Conservation (phyloP, 2,113 vertebrate genomes). For the Casuarius casuarius region DNA sequence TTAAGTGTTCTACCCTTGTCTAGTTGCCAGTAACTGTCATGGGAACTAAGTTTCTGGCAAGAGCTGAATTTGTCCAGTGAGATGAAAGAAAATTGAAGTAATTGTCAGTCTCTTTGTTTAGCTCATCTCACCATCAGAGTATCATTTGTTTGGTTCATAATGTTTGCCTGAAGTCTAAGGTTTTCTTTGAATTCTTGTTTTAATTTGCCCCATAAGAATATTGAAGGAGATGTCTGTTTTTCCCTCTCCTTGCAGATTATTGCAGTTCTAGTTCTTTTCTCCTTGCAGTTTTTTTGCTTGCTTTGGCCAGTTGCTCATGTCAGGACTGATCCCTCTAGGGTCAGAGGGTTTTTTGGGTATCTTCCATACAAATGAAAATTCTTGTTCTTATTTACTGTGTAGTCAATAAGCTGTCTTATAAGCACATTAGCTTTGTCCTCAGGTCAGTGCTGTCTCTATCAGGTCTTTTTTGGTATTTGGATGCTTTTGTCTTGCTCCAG, state of each 20-base stretch:
- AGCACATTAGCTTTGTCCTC: neutral
- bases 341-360: neutral
- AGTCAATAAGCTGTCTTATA: neutral
- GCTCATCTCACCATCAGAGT: neutral
- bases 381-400: neutral
- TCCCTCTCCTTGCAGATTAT: accelerated
- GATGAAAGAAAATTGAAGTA: neutral
- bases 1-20: neutral
- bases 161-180: neutral
- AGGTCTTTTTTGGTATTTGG: neutral
- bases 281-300: neutral
- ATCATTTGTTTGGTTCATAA: neutral
- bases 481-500: neutral
- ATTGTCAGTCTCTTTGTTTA: neutral
- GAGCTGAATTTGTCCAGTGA: neutral
- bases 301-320: neutral
- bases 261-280: neutral
- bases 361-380: neutral
- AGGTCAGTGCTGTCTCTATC: neutral
- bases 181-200: neutral
- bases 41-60: neutral
- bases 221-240: neutral
- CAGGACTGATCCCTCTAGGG: neutral
- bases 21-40: neutral
- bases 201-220: neutral